Conservation (phyloP, 2,797 vertebrate genomes). For the Serranus cabrilla region DNA sequence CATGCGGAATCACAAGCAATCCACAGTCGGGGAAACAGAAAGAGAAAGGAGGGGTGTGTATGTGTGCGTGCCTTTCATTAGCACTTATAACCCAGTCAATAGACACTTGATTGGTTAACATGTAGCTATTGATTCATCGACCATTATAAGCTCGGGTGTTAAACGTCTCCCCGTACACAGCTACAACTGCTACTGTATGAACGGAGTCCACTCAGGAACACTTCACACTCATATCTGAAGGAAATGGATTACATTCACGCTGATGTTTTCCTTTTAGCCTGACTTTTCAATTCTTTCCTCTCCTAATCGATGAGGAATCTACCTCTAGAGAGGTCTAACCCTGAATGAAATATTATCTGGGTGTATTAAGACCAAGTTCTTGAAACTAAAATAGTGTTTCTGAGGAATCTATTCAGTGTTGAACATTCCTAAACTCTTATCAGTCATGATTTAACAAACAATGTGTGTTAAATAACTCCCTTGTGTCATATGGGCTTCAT, state of each 20-base stretch:
- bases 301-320: neutral
- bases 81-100: conserved; percentile 70
- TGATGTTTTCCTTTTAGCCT: neutral
- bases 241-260: conserved; percentile 8
- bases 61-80: conserved; percentile 56
- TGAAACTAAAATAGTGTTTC: conserved; percentile 21
- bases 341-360: conserved; percentile 23
- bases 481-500: conserved; percentile 49
- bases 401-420: conserved; percentile 13
- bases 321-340: neutral
- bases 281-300: neutral
- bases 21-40: neutral
- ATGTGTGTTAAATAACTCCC: conserved; percentile 31
- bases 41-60: neutral
- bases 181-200: conserved; percentile 26
- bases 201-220: conserved; percentile 28
- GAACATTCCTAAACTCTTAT: conserved; percentile 29
- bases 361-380: neutral
- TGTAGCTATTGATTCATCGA: conserved; percentile 72
- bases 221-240: neutral
- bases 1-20: conserved; percentile 13
- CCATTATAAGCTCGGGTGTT: conserved; percentile 43
- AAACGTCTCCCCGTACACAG: conserved; percentile 27
- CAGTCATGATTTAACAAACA: conserved; percentile 11
- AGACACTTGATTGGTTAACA: conserved; percentile 72